A percentile compares a stretch with the other conserved stretches of the same genome.
phyloP scores from a whole-genome alignment of 2,113 vertebrate species.

The Micronycteris hirsuta region DNA sequence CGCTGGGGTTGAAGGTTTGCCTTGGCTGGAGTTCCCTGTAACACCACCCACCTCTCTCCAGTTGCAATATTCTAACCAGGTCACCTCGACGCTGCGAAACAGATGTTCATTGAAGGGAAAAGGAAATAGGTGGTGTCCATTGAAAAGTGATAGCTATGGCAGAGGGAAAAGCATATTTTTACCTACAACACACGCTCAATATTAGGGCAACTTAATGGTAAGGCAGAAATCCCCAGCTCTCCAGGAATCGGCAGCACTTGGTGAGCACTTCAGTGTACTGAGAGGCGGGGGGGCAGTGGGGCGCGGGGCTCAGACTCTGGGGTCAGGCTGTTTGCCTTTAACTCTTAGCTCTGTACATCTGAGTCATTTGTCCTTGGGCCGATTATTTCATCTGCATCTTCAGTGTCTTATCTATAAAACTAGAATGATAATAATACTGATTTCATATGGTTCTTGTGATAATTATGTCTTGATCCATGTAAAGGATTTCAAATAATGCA shows the following conservation, averaged over 20 bases:
- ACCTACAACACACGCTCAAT: constrained; percentile 25
- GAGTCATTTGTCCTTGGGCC: neutral
- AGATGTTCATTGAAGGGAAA: constrained; percentile 34
- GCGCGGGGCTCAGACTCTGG: neutral
- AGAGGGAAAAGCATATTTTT: constrained; percentile 37
- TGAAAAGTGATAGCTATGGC: constrained; percentile 32
- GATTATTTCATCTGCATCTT: neutral
- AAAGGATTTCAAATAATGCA: neutral
- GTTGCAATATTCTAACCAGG: constrained; percentile 48
- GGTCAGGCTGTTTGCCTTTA: neutral
- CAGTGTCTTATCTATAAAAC: neutral
- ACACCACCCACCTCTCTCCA: constrained; percentile 58
- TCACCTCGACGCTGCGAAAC: constrained; percentile 43
- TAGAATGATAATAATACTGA: neutral
- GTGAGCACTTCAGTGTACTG: neutral
- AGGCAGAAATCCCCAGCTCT: neutral
- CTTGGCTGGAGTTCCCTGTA: constrained; percentile 37
- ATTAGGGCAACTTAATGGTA: constrained; percentile 17
- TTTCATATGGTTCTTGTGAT: neutral
- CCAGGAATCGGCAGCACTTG: constrained; percentile 4
- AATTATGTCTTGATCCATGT: neutral
- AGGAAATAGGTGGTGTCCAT: constrained; percentile 44
- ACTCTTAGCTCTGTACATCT: neutral
- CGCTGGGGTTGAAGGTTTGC: constrained; percentile 36
- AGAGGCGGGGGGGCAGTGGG: neutral